Percentiles rank a stretch among this genome's conserved stretches.
These are phyloP conservation scores for Craterocephalus amniculus DNA, from an alignment of 2,797 vertebrate species.

Conservation along the genomic window DNA sequence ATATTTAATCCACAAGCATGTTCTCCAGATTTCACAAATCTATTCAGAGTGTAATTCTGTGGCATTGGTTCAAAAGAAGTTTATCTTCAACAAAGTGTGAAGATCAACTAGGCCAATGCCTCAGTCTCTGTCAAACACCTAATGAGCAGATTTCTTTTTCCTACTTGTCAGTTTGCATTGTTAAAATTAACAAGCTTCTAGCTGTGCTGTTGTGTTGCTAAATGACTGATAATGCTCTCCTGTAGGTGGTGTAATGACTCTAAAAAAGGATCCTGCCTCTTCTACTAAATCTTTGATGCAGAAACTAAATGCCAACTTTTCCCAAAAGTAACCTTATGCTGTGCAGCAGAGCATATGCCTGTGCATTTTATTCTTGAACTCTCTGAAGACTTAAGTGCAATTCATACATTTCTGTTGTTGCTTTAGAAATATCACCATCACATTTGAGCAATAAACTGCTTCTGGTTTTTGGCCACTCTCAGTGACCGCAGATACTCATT, in stretches of 20 bases:
- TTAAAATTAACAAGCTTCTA: slow-evolving; percentile 40
- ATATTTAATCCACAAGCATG: not conserved
- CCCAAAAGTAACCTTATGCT: not conserved
- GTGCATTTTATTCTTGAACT: not conserved
- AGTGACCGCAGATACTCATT: not conserved
- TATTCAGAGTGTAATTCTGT: not conserved
- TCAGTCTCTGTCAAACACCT: slow-evolving; percentile 16
- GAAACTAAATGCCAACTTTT: slow-evolving; percentile 13
- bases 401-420: not conserved
- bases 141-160: slow-evolving; percentile 31
- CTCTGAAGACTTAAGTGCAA: slow-evolving; percentile 9
- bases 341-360: not conserved
- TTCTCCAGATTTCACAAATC: not conserved
- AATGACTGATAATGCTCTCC: slow-evolving; percentile 44
- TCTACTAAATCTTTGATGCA: slow-evolving; percentile 20
- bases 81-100: slow-evolving; percentile 27
- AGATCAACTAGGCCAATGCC: slow-evolving; percentile 28
- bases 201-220: slow-evolving; percentile 42
- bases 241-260: slow-evolving; percentile 14
- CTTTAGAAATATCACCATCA: not conserved
- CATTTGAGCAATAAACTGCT: not conserved
- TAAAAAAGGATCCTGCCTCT: slow-evolving; percentile 25
- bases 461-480: not conserved
- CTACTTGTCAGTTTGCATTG: slow-evolving; percentile 32
- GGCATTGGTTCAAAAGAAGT: not conserved